Percentiles rank a stretch among this genome's conserved stretches.
Evolutionary conservation across 2,888 invertebrate species (phyloP).

Genomic region (Folsomia manolachei): DNA sequence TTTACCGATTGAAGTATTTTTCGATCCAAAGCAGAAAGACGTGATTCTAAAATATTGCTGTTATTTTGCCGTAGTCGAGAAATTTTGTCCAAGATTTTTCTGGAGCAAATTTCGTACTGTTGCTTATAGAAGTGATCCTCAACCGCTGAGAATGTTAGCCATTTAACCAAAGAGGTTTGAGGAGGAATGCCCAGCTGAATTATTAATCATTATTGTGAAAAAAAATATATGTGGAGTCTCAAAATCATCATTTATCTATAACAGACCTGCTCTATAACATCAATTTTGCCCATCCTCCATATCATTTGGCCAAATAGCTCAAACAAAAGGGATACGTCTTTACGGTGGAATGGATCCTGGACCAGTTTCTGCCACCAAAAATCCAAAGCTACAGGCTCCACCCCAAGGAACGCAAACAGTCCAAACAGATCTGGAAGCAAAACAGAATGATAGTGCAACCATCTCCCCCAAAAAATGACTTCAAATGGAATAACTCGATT

Average conservation of each 20-base stretch:
- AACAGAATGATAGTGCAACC: not conserved
- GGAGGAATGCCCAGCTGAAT: slow-evolving; percentile 63
- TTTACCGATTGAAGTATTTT: slow-evolving; percentile 55
- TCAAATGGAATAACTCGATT: no score
- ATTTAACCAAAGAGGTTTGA: slow-evolving; percentile 62
- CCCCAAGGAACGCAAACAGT: slow-evolving; percentile 62
- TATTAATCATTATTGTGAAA: no score
- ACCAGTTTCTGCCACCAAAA: slow-evolving; percentile 60
- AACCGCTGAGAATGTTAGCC: slow-evolving; percentile 66
- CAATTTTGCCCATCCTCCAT: slow-evolving; percentile 69
- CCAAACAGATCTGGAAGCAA: slow-evolving; percentile 59
- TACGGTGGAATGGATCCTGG: slow-evolving; percentile 58
- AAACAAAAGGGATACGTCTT: slow-evolving; percentile 57
- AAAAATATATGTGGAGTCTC: not conserved
- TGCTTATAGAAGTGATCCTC: slow-evolving; percentile 71
- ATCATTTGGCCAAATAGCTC: slow-evolving; percentile 60
- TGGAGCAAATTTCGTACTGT: slow-evolving; percentile 60
- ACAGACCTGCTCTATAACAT: slow-evolving; percentile 63
- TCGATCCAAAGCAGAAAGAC: slow-evolving; percentile 55
- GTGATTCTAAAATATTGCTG: slow-evolving; percentile 12
- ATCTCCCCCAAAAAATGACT: not conserved
- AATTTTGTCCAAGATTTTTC: slow-evolving; percentile 56
- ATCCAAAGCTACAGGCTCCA: slow-evolving; percentile 59
- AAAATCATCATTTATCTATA: not conserved
- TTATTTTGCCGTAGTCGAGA: slow-evolving; percentile 19